These are phyloP conservation scores for Fragum fragum DNA, from an alignment of 2,888 invertebrate species.

Conservation along the genomic window DNA sequence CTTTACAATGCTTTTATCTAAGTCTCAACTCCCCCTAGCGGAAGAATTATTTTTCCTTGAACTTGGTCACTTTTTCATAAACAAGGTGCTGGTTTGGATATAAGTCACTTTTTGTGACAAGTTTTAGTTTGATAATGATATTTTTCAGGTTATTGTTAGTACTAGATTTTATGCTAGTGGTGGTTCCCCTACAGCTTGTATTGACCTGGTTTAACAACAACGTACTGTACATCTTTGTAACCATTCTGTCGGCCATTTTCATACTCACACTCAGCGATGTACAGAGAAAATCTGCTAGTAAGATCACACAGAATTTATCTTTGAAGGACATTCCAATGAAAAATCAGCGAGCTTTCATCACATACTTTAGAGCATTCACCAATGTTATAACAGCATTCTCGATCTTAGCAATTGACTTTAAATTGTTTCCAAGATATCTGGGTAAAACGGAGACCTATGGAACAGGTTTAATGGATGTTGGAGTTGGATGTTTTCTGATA, in stretches of 20 bases:
- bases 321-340: conserved; percentile 58
- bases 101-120: too few species aligned
- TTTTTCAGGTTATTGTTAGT: conserved; percentile 51
- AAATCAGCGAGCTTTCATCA: conserved; percentile 77
- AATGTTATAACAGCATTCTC: conserved; percentile 88
- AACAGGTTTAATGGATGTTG: conserved; percentile 95
- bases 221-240: conserved; percentile 40
- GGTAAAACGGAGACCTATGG: conserved; percentile 96
- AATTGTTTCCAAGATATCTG: conserved; percentile 93
- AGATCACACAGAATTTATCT: conserved; percentile 16
- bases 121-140: too few species aligned
- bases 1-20: too few species aligned
- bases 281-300: conserved; percentile 10
- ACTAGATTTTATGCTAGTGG: conserved; percentile 74
- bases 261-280: conserved; percentile 34
- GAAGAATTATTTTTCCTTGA: too few species aligned
- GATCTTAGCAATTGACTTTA: conserved; percentile 98
- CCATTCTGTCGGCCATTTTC: conserved; percentile 15
- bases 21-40: too few species aligned
- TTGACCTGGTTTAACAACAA: conserved; percentile 68
- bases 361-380: conserved; percentile 80
- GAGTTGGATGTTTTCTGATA: conserved; percentile 93
- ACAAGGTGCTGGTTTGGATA: too few species aligned
- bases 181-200: conserved; percentile 75
- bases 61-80: too few species aligned